phyloP scores from a whole-genome alignment of 53 echinoderm and acorn worm genomes.

The Paracentrotus lividus region DNA sequence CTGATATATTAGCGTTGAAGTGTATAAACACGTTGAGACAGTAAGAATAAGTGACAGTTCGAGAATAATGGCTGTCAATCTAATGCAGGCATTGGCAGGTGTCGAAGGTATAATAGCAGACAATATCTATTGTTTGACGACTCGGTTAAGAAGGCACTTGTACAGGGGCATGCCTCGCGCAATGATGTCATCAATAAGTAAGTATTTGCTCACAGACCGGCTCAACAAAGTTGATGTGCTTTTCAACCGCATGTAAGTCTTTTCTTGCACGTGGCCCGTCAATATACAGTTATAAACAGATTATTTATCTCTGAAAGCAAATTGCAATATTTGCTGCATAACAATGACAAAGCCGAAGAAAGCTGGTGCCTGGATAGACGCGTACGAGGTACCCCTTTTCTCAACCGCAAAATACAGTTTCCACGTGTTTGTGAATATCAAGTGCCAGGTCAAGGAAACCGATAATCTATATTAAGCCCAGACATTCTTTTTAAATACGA shows the following conservation, averaged over 20 bases:
- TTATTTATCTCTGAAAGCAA: constrained; percentile 25
- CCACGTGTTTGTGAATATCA: not conserved
- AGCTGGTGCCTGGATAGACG: not conserved
- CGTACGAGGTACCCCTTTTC: not conserved
- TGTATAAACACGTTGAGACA: not conserved
- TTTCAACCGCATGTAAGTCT: not conserved
- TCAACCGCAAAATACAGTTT: not conserved
- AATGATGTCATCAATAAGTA: constrained; percentile 23
- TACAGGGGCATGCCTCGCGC: not conserved
- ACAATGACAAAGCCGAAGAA: not conserved
- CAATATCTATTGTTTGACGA: constrained; percentile 33
- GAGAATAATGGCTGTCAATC: constrained; percentile 50
- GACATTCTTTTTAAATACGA: too few species aligned
- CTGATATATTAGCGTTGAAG: constrained; percentile 5
- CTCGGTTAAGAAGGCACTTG: not conserved
- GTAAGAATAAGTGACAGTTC: not conserved
- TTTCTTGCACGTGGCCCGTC: not conserved
- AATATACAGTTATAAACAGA: constrained; percentile 64
- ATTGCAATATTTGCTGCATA: constrained; percentile 1
- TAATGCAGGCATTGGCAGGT: constrained; percentile 26
- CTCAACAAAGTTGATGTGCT: not conserved
- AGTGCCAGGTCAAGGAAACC: not conserved
- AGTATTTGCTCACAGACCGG: constrained; percentile 30
- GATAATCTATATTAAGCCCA: too few species aligned
- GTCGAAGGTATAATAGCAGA: not conserved